A percentile compares a stretch with the other conserved stretches of the same genome.
Evolutionary conservation across 2,113 vertebrate genomes (phyloP).

Genomic region (Columbina picui): DNA sequence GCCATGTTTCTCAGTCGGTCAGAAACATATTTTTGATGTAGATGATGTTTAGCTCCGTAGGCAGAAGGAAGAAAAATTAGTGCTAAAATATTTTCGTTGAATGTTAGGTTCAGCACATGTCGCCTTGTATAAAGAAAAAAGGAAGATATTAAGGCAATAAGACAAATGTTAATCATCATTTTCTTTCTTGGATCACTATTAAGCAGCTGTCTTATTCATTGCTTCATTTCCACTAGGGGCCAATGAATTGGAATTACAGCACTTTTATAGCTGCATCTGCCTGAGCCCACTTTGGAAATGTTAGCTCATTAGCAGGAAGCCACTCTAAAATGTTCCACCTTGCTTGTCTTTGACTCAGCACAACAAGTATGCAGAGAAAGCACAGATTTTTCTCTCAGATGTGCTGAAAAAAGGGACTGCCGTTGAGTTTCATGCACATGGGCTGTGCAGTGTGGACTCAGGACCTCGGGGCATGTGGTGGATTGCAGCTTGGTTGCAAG

Average conservation of each 20-base stretch:
- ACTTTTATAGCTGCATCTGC: constrained; percentile 46
- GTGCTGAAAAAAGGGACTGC: neutral
- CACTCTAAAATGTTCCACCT: neutral
- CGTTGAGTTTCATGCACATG: neutral
- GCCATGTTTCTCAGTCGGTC: neutral
- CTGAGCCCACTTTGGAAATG: constrained; percentile 36
- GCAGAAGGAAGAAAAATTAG: neutral
- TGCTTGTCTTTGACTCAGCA: neutral
- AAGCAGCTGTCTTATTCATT: constrained; percentile 50
- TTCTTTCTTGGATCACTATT: constrained; percentile 16
- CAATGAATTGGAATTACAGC: constrained; percentile 12
- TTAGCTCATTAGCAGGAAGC: constrained; percentile 32
- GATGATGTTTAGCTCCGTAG: neutral
- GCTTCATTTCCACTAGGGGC: constrained; percentile 17
- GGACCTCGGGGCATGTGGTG: neutral
- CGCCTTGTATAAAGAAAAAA: neutral
- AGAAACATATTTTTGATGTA: neutral
- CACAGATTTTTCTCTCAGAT: neutral
- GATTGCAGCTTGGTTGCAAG: neutral
- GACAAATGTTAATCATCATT: constrained; percentile 17
- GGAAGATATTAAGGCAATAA: neutral
- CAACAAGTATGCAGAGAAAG: neutral
- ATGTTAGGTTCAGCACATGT: neutral
- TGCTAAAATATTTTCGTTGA: neutral
- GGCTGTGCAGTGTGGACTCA: neutral